Evolutionary conservation across 2,888 invertebrate species (phyloP).

Genomic region (Cephus runcator): DNA sequence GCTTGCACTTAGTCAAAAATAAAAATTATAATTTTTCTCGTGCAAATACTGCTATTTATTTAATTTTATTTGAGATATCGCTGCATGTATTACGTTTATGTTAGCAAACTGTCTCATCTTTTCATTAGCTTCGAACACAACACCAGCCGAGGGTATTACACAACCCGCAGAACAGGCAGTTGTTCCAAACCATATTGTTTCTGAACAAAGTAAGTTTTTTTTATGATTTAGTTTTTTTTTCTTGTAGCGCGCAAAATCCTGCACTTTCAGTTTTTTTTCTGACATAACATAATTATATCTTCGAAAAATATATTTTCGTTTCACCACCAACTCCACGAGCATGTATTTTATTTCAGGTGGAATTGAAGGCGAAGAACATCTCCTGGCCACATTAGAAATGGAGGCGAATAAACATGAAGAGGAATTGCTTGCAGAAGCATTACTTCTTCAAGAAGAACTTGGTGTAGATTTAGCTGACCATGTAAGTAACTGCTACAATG

Average conservation of each 20-base stretch:
- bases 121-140: conserved; percentile 40
- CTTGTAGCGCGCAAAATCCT: neutral
- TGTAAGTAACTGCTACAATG: conserved; percentile 27
- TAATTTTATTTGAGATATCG: neutral
- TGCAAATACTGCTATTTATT: neutral
- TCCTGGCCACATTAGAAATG: conserved; percentile 60
- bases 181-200: conserved; percentile 42
- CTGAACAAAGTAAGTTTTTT: conserved; percentile 45
- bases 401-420: conserved; percentile 60
- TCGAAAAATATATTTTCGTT: conserved; percentile 2
- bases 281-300: neutral
- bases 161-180: conserved; percentile 33
- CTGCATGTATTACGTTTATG: neutral
- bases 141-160: conserved; percentile 32
- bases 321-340: neutral
- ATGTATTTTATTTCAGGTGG: conserved; percentile 38
- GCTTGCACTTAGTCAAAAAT: neutral
- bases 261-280: neutral
- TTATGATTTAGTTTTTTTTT: conserved; percentile 9
- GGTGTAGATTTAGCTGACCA: conserved; percentile 55
- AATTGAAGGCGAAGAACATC: conserved; percentile 60
- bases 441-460: conserved; percentile 59
- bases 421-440: conserved; percentile 58
- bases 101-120: conserved; percentile 16
- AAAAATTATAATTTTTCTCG: conserved; percentile 18